Base-by-base conservation (phyloP, 2,797 vertebrate species). In the Eospalax fontanierii region DNA sequence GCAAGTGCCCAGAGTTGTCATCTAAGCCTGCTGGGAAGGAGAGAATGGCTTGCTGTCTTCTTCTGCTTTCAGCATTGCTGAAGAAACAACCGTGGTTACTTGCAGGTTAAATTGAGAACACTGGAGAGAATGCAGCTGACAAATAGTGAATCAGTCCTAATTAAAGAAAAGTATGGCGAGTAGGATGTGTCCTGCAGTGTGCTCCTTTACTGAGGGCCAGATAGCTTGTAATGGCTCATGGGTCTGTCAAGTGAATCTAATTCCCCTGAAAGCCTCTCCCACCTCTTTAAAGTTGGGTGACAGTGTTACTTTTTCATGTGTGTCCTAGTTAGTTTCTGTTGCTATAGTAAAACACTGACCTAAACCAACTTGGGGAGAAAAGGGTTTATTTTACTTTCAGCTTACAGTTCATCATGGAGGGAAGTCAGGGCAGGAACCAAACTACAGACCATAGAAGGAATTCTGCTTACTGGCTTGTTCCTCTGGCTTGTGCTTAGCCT, bases 21-120 rank as follows among this genome's bases (percentile, higher is more conserved):
- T 54, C 33, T 14, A 54, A 12, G 12, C 40, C 10, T 14, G 2
- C 83, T 19, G 2, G 73, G 40, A 76, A 76, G 63, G 46, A 54
- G 50, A 79, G 63, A 40, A 57, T 33, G 50, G 10, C 24, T 85
- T 63, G 26, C 1, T 59, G 1, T 61, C 78, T 74, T 40, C 50
- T 54, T 14, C 14, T 82, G 90, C 43, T 81, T 93, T 95, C 19
- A 28, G 74, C 8, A 68, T 93, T 65, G 59, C 35, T 71, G 28
- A 93, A 75, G 76, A 59, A 87, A 46, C 12, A 66, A 21, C 70
- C 83, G 73, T 16, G 70, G 63, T 15, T 75, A 35, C 18, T 78
- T 90, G 30, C 59, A 85, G 65, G 50, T 63, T 35, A 82, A 82
- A 68, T 61, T 46, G 73, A 86, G 59, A 70, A 54, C 11, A 50